Conservation (phyloP, 2,888 invertebrate species). For the Drosophila mercatorum region DNA sequence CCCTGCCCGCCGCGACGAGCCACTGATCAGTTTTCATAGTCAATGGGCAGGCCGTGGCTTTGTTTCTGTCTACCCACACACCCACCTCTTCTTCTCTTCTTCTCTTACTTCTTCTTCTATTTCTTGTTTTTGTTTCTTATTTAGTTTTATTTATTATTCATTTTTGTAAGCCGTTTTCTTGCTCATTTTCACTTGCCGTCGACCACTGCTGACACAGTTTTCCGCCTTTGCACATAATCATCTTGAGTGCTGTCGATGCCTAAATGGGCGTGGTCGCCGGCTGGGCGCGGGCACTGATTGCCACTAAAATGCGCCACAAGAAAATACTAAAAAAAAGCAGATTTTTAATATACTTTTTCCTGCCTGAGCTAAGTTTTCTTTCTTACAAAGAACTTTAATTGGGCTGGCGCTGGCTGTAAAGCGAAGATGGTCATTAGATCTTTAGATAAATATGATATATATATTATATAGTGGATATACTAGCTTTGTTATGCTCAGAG, state of each 20-base stretch:
- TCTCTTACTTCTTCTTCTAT: neutral
- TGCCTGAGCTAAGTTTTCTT: neutral
- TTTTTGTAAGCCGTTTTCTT: conserved; percentile 53
- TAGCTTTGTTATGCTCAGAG: too few relatives aligned
- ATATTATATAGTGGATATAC: too few relatives aligned
- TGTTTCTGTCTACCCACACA: conserved; percentile 1
- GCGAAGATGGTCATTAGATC: too few relatives aligned
- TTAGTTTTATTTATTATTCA: conserved; percentile 30
- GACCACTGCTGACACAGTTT: conserved; percentile 50
- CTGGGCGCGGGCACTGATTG: conserved; percentile 1
- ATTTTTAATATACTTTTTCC: neutral
- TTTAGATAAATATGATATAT: too few relatives aligned
- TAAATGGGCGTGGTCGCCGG: neutral
- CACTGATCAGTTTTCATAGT: conserved; percentile 54
- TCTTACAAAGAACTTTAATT: too few relatives aligned
- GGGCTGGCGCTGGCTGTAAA: too few relatives aligned
- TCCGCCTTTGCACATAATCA: conserved; percentile 41
- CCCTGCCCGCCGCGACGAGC: neutral
- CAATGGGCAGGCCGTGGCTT: conserved; percentile 36
- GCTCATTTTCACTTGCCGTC: conserved; percentile 57
- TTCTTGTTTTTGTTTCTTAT: neutral
- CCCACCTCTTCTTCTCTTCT: neutral
- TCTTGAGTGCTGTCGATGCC: conserved; percentile 42
- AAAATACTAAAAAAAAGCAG: neutral
- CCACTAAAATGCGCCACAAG: conserved; percentile 1